Percentiles rank a stretch among this genome's conserved stretches.
These are phyloP conservation scores for Antechinus stuartii DNA, from an alignment of 2,113 vertebrate species.

Conservation along the genomic window DNA sequence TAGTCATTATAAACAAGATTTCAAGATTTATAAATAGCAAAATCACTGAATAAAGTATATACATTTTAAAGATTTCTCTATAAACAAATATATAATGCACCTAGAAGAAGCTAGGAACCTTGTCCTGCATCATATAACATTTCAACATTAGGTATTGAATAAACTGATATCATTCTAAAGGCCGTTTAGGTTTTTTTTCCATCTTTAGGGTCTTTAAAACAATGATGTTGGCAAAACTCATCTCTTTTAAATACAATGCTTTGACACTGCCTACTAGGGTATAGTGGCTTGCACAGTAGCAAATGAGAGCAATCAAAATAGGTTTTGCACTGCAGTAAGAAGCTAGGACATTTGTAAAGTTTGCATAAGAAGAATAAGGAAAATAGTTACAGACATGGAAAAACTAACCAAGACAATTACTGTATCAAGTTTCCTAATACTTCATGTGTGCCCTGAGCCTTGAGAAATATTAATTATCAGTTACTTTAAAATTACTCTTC, in stretches of 20 bases:
- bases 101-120: constrained; percentile 80
- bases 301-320: constrained; percentile 44
- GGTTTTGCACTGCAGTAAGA: constrained; percentile 62
- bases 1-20: constrained; percentile 77
- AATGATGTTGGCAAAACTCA: constrained; percentile 74
- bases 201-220: constrained; percentile 69
- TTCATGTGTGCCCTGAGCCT: constrained; percentile 36
- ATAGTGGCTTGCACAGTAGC: constrained; percentile 63
- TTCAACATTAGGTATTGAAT: constrained; percentile 75
- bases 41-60: constrained; percentile 88
- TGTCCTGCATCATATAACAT: constrained; percentile 78
- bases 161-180: constrained; percentile 82
- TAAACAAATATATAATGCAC: constrained; percentile 86
- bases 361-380: constrained; percentile 51
- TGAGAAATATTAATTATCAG: constrained; percentile 71
- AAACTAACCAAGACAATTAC: constrained; percentile 54
- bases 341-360: neutral
- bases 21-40: constrained; percentile 87
- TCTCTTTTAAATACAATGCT: constrained; percentile 66
- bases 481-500: constrained; percentile 67
- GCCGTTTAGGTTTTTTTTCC: constrained; percentile 68
- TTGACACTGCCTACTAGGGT: constrained; percentile 65
- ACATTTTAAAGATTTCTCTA: constrained; percentile 85
- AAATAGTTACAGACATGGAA: constrained; percentile 52
- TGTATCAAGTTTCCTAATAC: neutral